Base-by-base conservation (phyloP, 2,113 vertebrate genomes). In the Oriolus oriolus region DNA sequence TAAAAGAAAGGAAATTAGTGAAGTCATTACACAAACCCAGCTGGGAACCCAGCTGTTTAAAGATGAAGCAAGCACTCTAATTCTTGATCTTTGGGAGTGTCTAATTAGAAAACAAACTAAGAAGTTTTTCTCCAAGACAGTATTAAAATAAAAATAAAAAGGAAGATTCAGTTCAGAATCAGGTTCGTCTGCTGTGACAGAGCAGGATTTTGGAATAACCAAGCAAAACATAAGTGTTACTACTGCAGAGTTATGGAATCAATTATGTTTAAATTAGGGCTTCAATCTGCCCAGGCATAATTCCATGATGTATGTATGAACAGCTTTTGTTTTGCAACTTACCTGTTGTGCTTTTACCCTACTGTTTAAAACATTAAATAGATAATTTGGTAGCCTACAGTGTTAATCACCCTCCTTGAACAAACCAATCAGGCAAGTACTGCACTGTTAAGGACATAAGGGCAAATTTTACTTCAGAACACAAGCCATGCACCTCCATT, bases 1-100 rank as follows among this genome's bases (percentile, higher is more conserved):
- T 96, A 98, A 97, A 98, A 97, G 97, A 97, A 97, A 98, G 97
- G 97, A 97, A 98, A 98, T 98, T 96, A 97, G 96, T 97, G 97
- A 97, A 97, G 97, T 97, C 95, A 94, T 97, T 98, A 96, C 87
- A 93, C 90, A 97, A 95, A 91, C 76, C 95, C 97, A 98, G 97
- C 97, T 98, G 97, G 97, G 96, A 97, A 88, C 68, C 95, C 97
- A 98, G 97, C 95, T 98, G 97, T 96, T 97, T 93, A 87, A 97
- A 97, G 94, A 97, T 96, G 92, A 97, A 96, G 88, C 64, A 76
- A 84, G 53, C 56, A 35, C 76, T 81, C 88, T 87, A 84, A 89
- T 97, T 98, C 97, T 98, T 98, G 93, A 97, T 97, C 97, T 97
- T 89, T 96, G 75, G 95, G 92, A 97, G 91, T 91, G 97, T 79